Evolutionary conservation across 1,140 invertebrate species (phyloP), one percentile per base, ranked within the genome.

Genomic region (Zaprionus africanus): DNA sequence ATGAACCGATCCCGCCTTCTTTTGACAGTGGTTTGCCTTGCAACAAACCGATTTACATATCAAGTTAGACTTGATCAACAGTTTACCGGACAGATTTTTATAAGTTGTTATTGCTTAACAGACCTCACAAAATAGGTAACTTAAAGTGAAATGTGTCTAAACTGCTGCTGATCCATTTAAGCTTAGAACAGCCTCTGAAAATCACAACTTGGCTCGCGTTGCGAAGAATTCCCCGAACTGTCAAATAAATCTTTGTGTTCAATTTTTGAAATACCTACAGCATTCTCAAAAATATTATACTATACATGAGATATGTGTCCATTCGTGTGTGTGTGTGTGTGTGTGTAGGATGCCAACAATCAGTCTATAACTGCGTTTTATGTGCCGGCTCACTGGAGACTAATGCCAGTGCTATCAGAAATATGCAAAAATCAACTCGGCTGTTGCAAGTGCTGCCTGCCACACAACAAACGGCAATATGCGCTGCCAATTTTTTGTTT

Each of bases 341-440:
- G 34, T 6, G 49, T 58, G 19, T 76, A 68, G 71, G 51, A 34
- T 59, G 43, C 82, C 83, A 67, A 90, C 84, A 87, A 87, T 87
- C 84, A 87, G 84, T 84, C 85, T 76, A 87, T 88, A 88, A 84
- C 84, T 84, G 85, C 69, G 78, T 85, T 81, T 84, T 73, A 88
- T 87, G 78, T 84, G 84, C 81, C 84, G 84, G 78, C 83, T 81
- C 84, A 88, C 85, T 88, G 78, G 84, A 87, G 84, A 87, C 84
- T 87, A 87, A 87, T 87, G 85, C 84, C 56, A 64, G 46, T 64
- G 71, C 78, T 87, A 87, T 87, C 84, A 76, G 54, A 65, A 88
- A 88, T 83, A 83, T 87, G 81, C 81, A 87, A 88, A 87, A 87
- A 87, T 84, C 81, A 88, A 87, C 84, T 88, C 64, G 60, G 64